Base-by-base conservation (phyloP, 2,113 vertebrate genomes). In the Zosterops borbonicus region DNA sequence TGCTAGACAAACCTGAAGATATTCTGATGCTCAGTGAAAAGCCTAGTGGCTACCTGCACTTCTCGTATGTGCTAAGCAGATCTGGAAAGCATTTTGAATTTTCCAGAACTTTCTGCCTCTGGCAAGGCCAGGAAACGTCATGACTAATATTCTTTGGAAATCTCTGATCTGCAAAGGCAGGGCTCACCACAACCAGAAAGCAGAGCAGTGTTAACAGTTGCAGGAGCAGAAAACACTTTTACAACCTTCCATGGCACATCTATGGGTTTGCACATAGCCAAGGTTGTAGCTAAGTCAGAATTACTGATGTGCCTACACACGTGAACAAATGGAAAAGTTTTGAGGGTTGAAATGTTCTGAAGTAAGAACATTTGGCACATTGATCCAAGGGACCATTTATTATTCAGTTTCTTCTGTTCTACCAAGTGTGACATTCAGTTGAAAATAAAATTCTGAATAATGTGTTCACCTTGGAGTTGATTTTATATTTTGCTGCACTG, bases 61-160 rank as follows among this genome's bases (percentile, higher is more conserved):
- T 53, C 69, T 41, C 24, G n/a, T 25, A 52, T 7, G 6, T 62
- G 12, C 44, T 76, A 83, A 73, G 18, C 65, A 76, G 65, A 75
- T 47, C 39, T 79, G 41, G 24, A 89, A 95, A 78, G 10, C 25
- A 49, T 46, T 90, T 65, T 62, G 70, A 80, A 41, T 65, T 93
- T 87, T 95, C 78, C 85, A 85, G 53, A 83, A 73, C 28, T 85
- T 92, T 82, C 39, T 79, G 44, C 24, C 33, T 76, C 62, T 92
- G 65, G 10, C 4, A 1, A 88, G 49, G 21, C 29, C 44, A 14
- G 5, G 52, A 67, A 89, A 31, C 29, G 29, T 67, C 12, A 2
- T 52, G 37, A 75, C 35, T 58, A 79, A 91, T 59, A 78, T 18
- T 83, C 41, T 80, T 60, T 65, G 53, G 37, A 75, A 82, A 83